Base-by-base conservation (phyloP, 2,888 invertebrate genomes). In the Lycaena phlaeas region DNA sequence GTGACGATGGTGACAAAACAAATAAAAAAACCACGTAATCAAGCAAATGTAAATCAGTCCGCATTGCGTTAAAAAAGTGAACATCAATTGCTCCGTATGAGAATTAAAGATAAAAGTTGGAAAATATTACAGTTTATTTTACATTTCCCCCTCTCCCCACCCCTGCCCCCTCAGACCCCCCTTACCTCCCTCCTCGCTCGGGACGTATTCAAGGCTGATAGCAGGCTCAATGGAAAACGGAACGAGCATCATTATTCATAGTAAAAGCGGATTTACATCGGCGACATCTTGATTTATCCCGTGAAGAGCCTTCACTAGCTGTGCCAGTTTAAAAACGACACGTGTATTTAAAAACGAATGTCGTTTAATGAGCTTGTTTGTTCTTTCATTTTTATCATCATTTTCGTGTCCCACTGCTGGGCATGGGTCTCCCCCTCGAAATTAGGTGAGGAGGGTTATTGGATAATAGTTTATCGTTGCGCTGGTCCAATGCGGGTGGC, bases 211-310 rank as follows among this genome's bases (percentile, higher is more conserved):
- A 34, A 11, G 15, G 18, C 18, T 18, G 12, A 7, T 22, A 22
- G 22, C 22, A 22, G 22, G 22, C 22, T 22, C 22, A 22, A 9
- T 4, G 22, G 3, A 9, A 22, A 22, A 9, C 22, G 42, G 30
- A 38, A 40, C 40, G 43, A 40, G 26, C 42, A 41, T 28, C 49
- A 38, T 46, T 45, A 44, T 42, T 44, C 46, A 48, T 46, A 46
- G 43, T 27, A 36, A 40, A 34, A 9, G 34, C 18, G 18, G 18
- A 22, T 22, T 6, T 6, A 9, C 22, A 22, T 11, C 34, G 18
- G 12, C 34, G 34, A 34, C 34, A 34, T 34, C 34, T 34, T 22
- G 34, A 22, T 34, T 22, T 11, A 12, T 9, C 15, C 17, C 17
- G 18, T 11, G 7, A 17, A 31, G 3, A 31, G 31, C 10, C 31